Evolutionary conservation across 2,888 invertebrate species (phyloP).

Genomic region (Cabera pusaria): DNA sequence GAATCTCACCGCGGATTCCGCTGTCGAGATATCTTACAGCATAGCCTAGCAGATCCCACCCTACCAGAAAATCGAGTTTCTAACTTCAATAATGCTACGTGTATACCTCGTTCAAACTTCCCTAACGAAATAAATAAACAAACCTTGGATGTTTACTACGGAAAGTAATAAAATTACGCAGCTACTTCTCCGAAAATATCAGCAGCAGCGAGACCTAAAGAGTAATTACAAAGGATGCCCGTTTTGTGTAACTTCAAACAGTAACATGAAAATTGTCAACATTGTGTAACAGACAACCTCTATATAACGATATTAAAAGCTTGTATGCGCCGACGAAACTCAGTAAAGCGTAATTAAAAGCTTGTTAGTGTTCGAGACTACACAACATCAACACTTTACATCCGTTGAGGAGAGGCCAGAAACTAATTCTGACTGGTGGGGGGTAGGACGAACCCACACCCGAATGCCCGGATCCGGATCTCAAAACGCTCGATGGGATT

Average conservation of each 20-base stretch:
- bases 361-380: conserved; percentile 58
- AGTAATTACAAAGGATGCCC: conserved; percentile 28
- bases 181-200: conserved; percentile 17
- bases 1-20: too few relatives aligned
- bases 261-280: conserved; percentile 37
- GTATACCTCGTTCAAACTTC: conserved; percentile 4
- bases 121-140: conserved; percentile 12
- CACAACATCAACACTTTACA: conserved; percentile 61
- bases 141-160: conserved; percentile 12
- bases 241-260: conserved; percentile 24
- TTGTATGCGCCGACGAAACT: conserved; percentile 48
- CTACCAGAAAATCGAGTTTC: conserved; percentile 2
- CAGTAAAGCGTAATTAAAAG: conserved; percentile 65
- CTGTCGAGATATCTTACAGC: too few relatives aligned
- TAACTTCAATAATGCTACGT: conserved; percentile 8
- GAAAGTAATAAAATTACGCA: conserved; percentile 18
- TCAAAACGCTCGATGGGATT: conserved; percentile 50
- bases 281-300: conserved; percentile 42
- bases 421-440: conserved; percentile 59
- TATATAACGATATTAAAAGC: conserved; percentile 52
- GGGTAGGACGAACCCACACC: conserved; percentile 32
- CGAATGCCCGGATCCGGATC: conserved; percentile 36
- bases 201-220: conserved; percentile 25
- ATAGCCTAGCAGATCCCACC: conserved; percentile 1
- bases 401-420: conserved; percentile 59